Evolutionary conservation across 1,140 invertebrate genomes (phyloP), one percentile per base, ranked within the genome.

Genomic region (Planococcus citri): DNA sequence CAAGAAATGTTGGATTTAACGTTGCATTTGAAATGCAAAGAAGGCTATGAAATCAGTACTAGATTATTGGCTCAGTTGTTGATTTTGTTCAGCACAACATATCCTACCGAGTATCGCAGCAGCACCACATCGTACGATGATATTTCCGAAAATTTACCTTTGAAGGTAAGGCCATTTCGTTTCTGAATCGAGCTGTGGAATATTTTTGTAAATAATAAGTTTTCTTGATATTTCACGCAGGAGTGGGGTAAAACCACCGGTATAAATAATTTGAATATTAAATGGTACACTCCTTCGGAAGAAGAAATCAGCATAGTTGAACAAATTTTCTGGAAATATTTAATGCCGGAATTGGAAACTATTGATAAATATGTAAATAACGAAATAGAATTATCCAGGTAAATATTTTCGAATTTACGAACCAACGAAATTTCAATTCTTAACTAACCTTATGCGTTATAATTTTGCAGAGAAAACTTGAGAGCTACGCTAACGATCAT

Each of bases 201-300:
- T 90, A 68, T 90, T 88, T 80, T 79, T 93, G 10, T 85, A 64
- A 64, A 17, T 17, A 25, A 24, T 20, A 6, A 64, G 24, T 24
- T 64, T 25, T 17, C 3, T 12, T 27, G 24, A 24, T 22, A 25
- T 24, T 64, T 25, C 51, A 58, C 17, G 70, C 73, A 86, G 87
- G 86, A 94, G 72, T 97, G 94, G 94, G 93, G 90, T 0, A 81
- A 84, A 70, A 79, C 86, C 0, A 83, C 85, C 12, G 78, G 89
- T 73, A 75, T 89, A 3, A 78, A 87, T 27, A 80, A 86, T 2
- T 77, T 90, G 12, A 81, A 86, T 8, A 79, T 93, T 1, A 79
- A 87, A 51, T 95, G 90, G 90, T 89, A 92, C 75, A 78, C 86
- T 20, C 91, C 93, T 0, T 82, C 79, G 22, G 77, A 83, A 22